Base-by-base conservation (phyloP, 2,888 invertebrate genomes). In the Actias luna region DNA sequence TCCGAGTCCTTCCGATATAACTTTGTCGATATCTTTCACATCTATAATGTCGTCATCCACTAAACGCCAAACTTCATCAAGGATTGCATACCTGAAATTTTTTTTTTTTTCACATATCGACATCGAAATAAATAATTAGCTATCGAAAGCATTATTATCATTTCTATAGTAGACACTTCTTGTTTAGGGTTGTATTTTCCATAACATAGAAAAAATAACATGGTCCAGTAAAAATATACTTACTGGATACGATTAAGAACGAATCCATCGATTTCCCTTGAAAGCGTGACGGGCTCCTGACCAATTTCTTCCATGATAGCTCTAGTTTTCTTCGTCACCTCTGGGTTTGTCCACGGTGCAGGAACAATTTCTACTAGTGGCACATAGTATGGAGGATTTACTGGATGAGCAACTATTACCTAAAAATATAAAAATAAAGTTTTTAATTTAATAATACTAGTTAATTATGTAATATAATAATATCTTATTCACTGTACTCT, bases 331-430 rank as follows among this genome's bases (percentile, higher is more conserved):
- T 92, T 90, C 0, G 96, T 94, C 12, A 97, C 95, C 67, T 96
- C 95, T 0, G 95, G 93, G 61, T 95, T 95, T 0, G 99, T 99
- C 98, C 98, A 98, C 5, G 98, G 97, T 0, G 98, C 97, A 0
- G 99, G 99, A 0, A 99, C 97, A 16, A 99, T 93, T 92, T 99
- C 99, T 0, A 98, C 98, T 57, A 99, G 90, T 0, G 98, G 98
- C 29, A 98, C 97, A 83, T 98, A 99, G 85, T 99, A 99, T 0
- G 99, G 99, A 5, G 99, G 99, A 85, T 99, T 99, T 2, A 98
- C 97, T 86, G 99, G 99, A 89, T 99, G 99, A 0, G 97, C 97
- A 16, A 98, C 97, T 60, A 97, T 93, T 35, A 96, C 93, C 92
- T 96, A 94, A 12, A 76, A 72, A 2, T 58, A n/a, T 25, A 39